Evolutionary conservation across 2,888 invertebrate species (phyloP).

Genomic region (Rugalucina vietnamica): DNA sequence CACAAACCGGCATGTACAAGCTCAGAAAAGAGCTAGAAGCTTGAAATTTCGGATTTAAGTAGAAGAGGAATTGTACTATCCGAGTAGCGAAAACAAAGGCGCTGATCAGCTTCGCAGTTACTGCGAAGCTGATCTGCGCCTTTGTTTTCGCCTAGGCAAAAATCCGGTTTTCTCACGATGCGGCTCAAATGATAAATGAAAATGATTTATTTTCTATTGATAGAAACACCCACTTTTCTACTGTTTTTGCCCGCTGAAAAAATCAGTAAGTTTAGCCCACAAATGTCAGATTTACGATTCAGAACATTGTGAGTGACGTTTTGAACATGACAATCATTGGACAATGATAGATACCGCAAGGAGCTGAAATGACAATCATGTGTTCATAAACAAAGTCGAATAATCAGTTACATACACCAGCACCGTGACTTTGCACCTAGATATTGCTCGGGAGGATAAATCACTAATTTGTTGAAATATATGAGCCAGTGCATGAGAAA

Average conservation of each 20-base stretch:
- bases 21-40: too few relatives aligned
- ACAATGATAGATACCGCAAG: not conserved
- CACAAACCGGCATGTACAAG: too few relatives aligned
- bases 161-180: too few relatives aligned
- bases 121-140: too few relatives aligned
- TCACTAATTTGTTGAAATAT: too few relatives aligned
- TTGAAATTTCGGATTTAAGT: too few relatives aligned
- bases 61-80: too few relatives aligned
- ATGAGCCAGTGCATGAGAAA: too few relatives aligned
- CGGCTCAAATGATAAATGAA: not conserved
- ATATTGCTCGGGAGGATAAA: not conserved
- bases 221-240: constrained; percentile 4
- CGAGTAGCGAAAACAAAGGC: too few relatives aligned
- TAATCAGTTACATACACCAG: not conserved
- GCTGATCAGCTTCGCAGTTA: too few relatives aligned
- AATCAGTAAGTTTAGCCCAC: not conserved
- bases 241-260: constrained; percentile 5
- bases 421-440: constrained; percentile 10
- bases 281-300: not conserved
- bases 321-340: not conserved
- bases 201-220: not conserved
- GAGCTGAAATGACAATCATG: not conserved
- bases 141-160: too few relatives aligned
- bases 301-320: not conserved
- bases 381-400: constrained; percentile 3